A percentile compares a stretch with the other conserved stretches of the same genome.
Conservation (phyloP, 2,113 vertebrate species). For the Puma concolor region DNA sequence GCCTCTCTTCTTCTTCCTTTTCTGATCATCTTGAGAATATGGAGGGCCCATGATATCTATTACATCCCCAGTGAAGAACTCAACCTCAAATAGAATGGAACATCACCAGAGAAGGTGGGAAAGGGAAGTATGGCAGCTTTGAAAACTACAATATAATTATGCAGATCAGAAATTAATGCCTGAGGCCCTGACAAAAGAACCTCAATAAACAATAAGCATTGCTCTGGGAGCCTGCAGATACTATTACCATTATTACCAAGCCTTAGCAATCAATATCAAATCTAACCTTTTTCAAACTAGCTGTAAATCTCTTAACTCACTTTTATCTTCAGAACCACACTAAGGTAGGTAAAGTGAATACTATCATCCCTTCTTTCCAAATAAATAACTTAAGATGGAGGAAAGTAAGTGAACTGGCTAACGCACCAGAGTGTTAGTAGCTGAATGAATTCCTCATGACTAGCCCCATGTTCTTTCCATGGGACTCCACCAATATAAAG, state of each 20-base stretch:
- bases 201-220: not conserved
- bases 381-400: not conserved
- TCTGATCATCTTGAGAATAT: not conserved
- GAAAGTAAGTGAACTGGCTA: not conserved
- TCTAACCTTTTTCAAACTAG: slow-evolving; percentile 35
- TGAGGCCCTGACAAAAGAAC: not conserved
- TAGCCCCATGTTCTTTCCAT: not conserved
- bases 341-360: not conserved
- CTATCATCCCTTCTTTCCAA: slow-evolving; percentile 1
- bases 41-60: not conserved
- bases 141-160: slow-evolving; percentile 30
- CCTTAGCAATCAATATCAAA: not conserved
- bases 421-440: not conserved
- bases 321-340: not conserved
- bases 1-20: not conserved
- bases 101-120: not conserved
- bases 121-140: not conserved
- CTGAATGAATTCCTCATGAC: not conserved
- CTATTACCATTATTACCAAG: not conserved
- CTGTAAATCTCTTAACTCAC: not conserved
- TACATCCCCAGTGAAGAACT: not conserved
- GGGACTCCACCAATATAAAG: not conserved
- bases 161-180: not conserved
- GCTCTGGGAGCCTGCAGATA: not conserved
- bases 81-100: not conserved